Conservation (phyloP, 2,113 vertebrate genomes). For the Chloebia gouldiae region DNA sequence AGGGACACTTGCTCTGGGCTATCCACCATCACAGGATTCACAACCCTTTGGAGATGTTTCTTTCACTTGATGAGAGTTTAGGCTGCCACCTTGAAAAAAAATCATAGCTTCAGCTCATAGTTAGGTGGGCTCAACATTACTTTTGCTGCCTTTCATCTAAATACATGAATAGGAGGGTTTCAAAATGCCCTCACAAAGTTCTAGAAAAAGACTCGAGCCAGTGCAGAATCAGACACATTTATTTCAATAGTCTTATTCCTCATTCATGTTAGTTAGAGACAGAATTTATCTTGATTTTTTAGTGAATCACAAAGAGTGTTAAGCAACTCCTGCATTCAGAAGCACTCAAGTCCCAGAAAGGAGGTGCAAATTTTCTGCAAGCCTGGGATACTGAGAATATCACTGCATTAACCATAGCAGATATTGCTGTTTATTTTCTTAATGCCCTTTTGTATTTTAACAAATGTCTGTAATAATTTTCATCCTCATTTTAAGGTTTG, state of each 20-base stretch:
- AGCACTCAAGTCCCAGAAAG: not conserved
- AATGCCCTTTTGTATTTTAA: slow-evolving; percentile 17
- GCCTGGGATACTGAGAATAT: not conserved
- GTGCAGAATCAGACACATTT: not conserved
- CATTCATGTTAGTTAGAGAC: not conserved
- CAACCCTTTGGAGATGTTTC: not conserved
- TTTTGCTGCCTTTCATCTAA: not conserved
- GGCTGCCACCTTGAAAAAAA: not conserved
- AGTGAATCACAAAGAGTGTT: not conserved
- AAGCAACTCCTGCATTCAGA: not conserved
- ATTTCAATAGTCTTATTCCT: not conserved
- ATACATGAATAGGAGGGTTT: not conserved
- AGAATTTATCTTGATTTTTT: not conserved
- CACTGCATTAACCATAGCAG: not conserved
- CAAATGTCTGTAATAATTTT: slow-evolving; percentile 24
- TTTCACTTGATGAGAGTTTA: not conserved
- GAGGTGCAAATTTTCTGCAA: not conserved
- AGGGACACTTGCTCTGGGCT: not conserved
- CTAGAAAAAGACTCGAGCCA: not conserved
- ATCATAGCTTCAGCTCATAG: not conserved
- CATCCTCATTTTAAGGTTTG: not conserved
- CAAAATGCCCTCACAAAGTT: not conserved
- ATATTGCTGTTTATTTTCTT: slow-evolving; percentile 10
- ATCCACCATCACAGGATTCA: not conserved
- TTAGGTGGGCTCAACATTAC: not conserved